phyloP scores from a whole-genome alignment of 2,888 invertebrate genomes.

The Slavum lentiscoides region DNA sequence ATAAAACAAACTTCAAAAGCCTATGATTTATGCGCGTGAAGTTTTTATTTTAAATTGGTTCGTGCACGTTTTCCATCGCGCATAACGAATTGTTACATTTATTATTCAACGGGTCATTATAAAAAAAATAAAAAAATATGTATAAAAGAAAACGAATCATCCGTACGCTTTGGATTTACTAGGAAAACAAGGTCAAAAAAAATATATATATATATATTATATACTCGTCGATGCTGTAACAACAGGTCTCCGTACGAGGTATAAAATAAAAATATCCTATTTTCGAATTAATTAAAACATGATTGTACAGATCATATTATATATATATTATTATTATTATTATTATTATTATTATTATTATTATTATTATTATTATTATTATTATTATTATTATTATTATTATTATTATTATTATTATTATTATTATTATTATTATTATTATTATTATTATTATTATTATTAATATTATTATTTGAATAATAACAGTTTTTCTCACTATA shows the following conservation, averaged over 20 bases:
- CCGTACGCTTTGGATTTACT: neutral
- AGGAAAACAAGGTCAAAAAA: conserved; percentile 10
- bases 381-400: too few species aligned
- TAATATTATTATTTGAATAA: too few species aligned
- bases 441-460: too few species aligned
- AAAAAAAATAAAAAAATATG: neutral
- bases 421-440: too few species aligned
- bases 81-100: conserved; percentile 7
- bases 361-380: too few species aligned
- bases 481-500: too few species aligned
- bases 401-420: too few species aligned
- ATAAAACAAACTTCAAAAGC: neutral
- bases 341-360: too few species aligned
- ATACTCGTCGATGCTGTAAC: neutral
- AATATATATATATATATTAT: neutral
- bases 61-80: neutral
- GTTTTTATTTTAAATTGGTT: conserved; percentile 20
- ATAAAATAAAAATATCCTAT: neutral
- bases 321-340: too few species aligned
- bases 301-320: too few species aligned
- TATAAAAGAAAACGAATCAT: conserved; percentile 13
- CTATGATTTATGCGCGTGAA: conserved; percentile 8
- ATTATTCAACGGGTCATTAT: conserved; percentile 21
- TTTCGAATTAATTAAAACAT: neutral
- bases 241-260: neutral